Evolutionary conservation across 2,797 vertebrate genomes (phyloP).

Genomic region (Diceros bicornis): DNA sequence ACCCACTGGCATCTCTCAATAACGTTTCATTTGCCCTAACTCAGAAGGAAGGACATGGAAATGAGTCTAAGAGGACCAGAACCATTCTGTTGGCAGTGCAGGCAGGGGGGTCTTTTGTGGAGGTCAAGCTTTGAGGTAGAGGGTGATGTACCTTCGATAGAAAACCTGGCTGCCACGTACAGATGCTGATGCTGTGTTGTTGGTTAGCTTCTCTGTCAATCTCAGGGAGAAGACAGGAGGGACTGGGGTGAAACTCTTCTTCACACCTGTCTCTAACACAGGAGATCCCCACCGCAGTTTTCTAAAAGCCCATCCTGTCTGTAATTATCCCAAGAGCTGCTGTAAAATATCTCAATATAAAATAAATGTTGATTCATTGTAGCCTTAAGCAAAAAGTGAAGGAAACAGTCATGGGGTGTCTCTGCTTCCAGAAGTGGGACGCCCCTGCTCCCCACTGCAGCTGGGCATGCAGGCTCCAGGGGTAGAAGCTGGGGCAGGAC

Average conservation of each 20-base stretch:
- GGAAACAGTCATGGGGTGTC: neutral
- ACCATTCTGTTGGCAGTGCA: neutral
- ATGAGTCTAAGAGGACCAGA: neutral
- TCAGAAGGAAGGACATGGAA: neutral
- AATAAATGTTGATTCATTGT: neutral
- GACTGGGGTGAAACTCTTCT: neutral
- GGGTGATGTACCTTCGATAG: neutral
- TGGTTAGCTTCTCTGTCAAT: neutral
- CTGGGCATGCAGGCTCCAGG: too few relatives aligned
- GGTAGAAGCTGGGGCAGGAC: too few relatives aligned
- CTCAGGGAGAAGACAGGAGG: neutral
- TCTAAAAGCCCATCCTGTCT: neutral
- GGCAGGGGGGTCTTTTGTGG: neutral
- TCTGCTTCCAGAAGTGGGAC: neutral
- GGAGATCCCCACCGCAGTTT: too few relatives aligned
- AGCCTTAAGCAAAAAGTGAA: neutral
- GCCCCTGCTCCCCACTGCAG: accelerated
- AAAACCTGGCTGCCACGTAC: accelerated
- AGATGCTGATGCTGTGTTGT: neutral
- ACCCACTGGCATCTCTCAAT: neutral
- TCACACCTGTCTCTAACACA: neutral
- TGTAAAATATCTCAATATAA: neutral
- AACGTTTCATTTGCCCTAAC: neutral
- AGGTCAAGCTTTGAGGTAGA: neutral
- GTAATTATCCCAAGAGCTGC: neutral